Evolutionary conservation across 2,797 vertebrate genomes (phyloP).

Genomic region (Dipus sagitta): DNA sequence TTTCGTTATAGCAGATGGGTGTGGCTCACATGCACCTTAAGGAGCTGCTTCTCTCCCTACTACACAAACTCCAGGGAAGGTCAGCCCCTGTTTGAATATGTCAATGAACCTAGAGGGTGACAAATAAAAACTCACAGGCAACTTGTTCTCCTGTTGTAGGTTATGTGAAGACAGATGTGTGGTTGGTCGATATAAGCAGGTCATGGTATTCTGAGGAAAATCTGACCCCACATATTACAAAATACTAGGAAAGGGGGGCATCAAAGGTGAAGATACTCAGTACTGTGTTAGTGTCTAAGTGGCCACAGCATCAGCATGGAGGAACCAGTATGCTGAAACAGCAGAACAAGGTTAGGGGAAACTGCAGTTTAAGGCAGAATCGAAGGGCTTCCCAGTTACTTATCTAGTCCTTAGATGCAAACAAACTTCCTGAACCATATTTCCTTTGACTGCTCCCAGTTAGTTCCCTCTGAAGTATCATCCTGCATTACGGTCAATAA

Average conservation of each 20-base stretch:
- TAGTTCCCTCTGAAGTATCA: background rate
- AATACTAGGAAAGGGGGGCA: background rate
- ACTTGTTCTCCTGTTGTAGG: background rate
- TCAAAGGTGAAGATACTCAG: background rate
- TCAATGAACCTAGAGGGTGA: background rate
- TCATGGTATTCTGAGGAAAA: background rate
- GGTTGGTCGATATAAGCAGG: background rate
- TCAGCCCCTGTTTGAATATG: background rate
- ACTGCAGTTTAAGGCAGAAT: background rate
- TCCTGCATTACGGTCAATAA: background rate
- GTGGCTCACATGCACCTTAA: no score
- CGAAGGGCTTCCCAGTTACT: background rate
- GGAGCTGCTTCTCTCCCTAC: background rate
- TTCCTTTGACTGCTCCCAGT: no score
- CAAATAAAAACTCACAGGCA: background rate
- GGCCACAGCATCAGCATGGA: background rate
- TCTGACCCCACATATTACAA: background rate
- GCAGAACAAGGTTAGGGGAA: background rate
- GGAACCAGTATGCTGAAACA: no score
- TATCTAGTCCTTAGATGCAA: background rate
- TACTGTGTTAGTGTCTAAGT: background rate
- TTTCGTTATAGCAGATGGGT: no score
- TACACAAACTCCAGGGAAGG: no score
- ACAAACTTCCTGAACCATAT: background rate
- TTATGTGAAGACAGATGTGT: background rate